Percentiles rank a stretch among this genome's conserved stretches.
Evolutionary conservation across 2,888 invertebrate genomes (phyloP).

Genomic region (Sabatieria punctata): DNA sequence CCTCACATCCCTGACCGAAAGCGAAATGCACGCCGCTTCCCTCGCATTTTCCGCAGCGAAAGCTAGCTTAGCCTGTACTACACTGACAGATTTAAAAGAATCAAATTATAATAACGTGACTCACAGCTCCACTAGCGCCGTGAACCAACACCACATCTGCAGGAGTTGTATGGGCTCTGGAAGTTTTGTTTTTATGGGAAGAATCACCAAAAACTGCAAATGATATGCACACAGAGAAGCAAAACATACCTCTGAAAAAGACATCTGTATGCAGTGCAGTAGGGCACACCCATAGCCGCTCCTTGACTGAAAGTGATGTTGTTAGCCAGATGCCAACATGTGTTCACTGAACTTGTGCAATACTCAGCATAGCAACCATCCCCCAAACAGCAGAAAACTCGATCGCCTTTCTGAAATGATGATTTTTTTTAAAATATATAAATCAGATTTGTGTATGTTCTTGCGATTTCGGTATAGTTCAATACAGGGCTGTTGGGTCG

Average conservation of each 20-base stretch:
- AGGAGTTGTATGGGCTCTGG: slow-evolving; percentile 29
- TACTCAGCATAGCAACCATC: background rate
- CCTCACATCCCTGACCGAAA: no score
- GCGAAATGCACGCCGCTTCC: no score
- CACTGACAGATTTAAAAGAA: no score
- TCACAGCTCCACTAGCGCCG: slow-evolving; percentile 41
- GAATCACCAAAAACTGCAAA: background rate
- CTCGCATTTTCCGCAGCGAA: no score
- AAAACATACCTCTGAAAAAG: slow-evolving; percentile 27
- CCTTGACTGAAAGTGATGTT: slow-evolving; percentile 39
- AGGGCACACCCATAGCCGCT: slow-evolving; percentile 42
- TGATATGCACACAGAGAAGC: background rate
- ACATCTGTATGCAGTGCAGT: slow-evolving; percentile 43
- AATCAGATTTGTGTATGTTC: no score
- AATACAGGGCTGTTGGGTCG: no score
- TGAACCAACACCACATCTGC: slow-evolving; percentile 41
- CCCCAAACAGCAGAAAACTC: background rate
- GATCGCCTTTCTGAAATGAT: background rate
- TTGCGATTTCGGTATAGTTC: no score
- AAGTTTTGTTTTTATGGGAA: no score
- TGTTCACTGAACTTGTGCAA: background rate
- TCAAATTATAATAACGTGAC: no score
- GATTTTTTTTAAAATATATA: no score
- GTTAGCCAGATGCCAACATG: slow-evolving; percentile 18
- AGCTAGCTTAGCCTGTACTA: no score